These are phyloP conservation scores for Lacanobia wlatinum DNA, from an alignment of 2,888 invertebrate species.

Conservation along the genomic window DNA sequence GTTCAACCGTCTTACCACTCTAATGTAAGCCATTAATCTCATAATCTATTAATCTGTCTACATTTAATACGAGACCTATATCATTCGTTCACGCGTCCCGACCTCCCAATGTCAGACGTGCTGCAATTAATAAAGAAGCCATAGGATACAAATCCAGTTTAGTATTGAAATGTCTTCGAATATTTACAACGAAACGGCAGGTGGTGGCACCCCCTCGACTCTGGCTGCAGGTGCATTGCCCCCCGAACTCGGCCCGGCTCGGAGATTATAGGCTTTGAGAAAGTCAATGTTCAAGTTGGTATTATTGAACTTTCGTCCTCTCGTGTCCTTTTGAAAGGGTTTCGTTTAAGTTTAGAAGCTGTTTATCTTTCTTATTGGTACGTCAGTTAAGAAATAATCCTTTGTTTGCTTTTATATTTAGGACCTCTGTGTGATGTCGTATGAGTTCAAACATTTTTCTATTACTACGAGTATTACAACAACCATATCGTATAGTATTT, in stretches of 20 bases:
- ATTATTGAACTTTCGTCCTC: conserved; percentile 54
- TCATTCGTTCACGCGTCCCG: conserved; percentile 24
- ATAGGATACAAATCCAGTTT: conserved; percentile 56
- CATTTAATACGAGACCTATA: conserved; percentile 28
- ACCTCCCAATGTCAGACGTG: conserved; percentile 44
- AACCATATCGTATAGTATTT: conserved; percentile 10
- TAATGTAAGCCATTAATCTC: conserved; percentile 51
- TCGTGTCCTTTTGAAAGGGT: conserved; percentile 38
- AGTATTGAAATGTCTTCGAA: conserved; percentile 66
- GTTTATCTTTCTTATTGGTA: conserved; percentile 42
- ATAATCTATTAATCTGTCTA: conserved; percentile 52
- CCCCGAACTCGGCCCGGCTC: conserved; percentile 71
- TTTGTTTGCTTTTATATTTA: conserved; percentile 40
- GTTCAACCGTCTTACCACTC: conserved; percentile 18
- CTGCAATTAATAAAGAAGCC: conserved; percentile 56
- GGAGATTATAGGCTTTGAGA: conserved; percentile 57
- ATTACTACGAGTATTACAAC: background rate
- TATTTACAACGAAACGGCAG: conserved; percentile 72
- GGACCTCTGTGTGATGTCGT: conserved; percentile 5
- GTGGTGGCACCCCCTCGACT: conserved; percentile 68
- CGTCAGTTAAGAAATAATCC: conserved; percentile 16
- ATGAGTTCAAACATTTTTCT: background rate
- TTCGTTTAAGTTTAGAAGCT: conserved; percentile 11
- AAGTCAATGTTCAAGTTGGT: conserved; percentile 54
- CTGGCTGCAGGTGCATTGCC: conserved; percentile 77